Percentiles rank a stretch among this genome's conserved stretches.
Evolutionary conservation across 2,888 invertebrate genomes (phyloP).

Genomic region (Epinotia brunnichana): DNA sequence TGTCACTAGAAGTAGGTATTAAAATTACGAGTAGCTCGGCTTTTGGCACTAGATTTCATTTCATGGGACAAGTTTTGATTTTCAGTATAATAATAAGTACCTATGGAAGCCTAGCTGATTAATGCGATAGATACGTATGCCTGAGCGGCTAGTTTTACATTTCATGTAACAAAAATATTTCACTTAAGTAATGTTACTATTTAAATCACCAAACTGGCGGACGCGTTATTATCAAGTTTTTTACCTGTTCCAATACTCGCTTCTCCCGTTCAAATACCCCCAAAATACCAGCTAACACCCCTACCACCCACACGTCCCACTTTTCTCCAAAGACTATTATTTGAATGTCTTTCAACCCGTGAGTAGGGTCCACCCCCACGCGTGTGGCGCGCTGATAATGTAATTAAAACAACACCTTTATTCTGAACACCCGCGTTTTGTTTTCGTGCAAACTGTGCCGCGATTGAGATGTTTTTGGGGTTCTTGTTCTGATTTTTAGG

Average conservation of each 20-base stretch:
- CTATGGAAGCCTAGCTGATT: too few relatives aligned
- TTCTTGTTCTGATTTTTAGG: conserved; percentile 1
- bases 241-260: not conserved
- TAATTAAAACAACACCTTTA: conserved; percentile 85
- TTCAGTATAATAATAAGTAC: too few relatives aligned
- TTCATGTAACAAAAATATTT: too few relatives aligned
- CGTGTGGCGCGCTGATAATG: conserved; percentile 81
- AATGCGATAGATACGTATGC: too few relatives aligned
- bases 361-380: conserved; percentile 78
- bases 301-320: conserved; percentile 57
- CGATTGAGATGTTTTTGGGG: conserved; percentile 28
- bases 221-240: too few relatives aligned
- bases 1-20: too few relatives aligned
- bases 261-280: not conserved
- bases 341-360: conserved; percentile 82
- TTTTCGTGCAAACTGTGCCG: conserved; percentile 6
- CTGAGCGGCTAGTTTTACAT: too few relatives aligned
- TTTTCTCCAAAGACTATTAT: conserved; percentile 81
- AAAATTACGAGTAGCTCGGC: too few relatives aligned
- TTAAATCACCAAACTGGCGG: not conserved
- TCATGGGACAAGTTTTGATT: too few relatives aligned
- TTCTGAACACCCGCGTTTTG: conserved; percentile 54
- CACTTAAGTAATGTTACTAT: too few relatives aligned
- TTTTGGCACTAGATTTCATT: too few relatives aligned
- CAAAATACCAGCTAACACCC: conserved; percentile 7